These are phyloP conservation scores for Lytechinus variegatus DNA, from an alignment of 35 echinoderm and acorn worm genomes.

Conservation along the genomic window DNA sequence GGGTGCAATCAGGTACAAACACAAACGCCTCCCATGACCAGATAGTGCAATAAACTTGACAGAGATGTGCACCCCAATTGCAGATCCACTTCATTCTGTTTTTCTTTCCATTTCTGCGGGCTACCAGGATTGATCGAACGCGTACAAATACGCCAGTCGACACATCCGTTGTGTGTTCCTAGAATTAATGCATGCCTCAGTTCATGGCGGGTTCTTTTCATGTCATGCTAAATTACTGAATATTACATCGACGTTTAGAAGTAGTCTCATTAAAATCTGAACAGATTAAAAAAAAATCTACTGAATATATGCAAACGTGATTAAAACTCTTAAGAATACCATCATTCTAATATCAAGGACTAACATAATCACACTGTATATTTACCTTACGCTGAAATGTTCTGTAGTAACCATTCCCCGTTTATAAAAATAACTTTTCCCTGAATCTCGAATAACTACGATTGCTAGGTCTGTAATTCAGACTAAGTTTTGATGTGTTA, in stretches of 20 bases:
- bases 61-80: background rate
- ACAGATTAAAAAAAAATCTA: background rate
- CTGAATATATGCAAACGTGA: background rate
- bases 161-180: background rate
- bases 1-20: background rate
- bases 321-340: background rate
- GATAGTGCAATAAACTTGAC: constrained; percentile 1
- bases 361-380: background rate
- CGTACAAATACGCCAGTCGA: background rate
- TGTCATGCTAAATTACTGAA: constrained; percentile 12
- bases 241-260: background rate
- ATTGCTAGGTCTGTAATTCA: background rate
- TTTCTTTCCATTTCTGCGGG: background rate
- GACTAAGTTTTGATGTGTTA: background rate
- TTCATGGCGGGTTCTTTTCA: constrained; percentile 10
- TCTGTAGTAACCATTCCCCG: background rate
- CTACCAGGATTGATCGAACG: background rate
- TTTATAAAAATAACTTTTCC: background rate
- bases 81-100: background rate
- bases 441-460: background rate
- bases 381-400: background rate
- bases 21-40: background rate
- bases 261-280: background rate
- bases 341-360: background rate
- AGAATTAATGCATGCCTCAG: constrained; percentile 16